Evolutionary conservation across 2,797 vertebrate species (phyloP).

Genomic region (Eulemur rubriventer): DNA sequence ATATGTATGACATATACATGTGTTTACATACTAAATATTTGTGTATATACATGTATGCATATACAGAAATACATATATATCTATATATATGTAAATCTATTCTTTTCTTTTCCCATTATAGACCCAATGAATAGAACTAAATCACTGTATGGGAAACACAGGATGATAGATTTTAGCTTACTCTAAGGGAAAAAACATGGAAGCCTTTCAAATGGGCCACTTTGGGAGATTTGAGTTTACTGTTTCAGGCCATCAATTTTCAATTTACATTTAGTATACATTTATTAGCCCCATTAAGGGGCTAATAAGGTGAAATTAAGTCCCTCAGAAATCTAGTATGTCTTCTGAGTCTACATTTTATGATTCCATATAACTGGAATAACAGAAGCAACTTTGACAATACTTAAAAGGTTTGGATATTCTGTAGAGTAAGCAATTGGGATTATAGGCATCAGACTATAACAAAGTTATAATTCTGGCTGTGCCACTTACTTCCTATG

Average conservation of each 20-base stretch:
- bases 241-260: neutral
- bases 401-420: neutral
- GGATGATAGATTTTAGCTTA: neutral
- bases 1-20: neutral
- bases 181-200: neutral
- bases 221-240: neutral
- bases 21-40: neutral
- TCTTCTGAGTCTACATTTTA: neutral
- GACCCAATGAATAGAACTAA: neutral
- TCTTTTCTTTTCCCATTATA: neutral
- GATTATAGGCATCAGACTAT: neutral
- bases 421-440: neutral
- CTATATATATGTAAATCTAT: neutral
- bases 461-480: neutral
- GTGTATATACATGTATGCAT: neutral
- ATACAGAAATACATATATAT: neutral
- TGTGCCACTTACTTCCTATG: neutral
- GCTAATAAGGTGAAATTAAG: neutral
- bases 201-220: neutral
- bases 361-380: neutral
- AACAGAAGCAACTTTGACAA: neutral
- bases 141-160: neutral
- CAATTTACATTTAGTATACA: neutral
- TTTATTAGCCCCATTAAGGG: neutral
- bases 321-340: neutral